Evolutionary conservation across 2,797 vertebrate species (phyloP), one percentile per base, ranked within the genome.

Genomic region (Sebastes itinus): DNA sequence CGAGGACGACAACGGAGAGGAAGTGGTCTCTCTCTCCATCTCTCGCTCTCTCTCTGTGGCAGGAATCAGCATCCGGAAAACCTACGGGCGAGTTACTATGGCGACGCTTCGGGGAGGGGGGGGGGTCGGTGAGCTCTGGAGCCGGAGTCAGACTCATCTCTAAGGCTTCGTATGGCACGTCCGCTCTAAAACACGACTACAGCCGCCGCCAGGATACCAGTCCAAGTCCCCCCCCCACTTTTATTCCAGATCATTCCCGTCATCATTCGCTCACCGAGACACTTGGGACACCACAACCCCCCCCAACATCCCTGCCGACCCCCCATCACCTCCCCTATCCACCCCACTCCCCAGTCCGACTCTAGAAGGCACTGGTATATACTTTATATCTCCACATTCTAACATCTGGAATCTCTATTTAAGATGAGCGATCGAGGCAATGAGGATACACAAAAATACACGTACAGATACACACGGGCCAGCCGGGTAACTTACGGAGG

Each of bases 341-440:
- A 18, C 4, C 54, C 76, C 77, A 83, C 66, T 81, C 71, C 84
- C 87, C 60, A 28, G 72, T 75, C 88, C 55, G 38, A 88, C 88
- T 92, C 78, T 89, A 92, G 85, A 96, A 96, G 95, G 95, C 95
- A 95, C 95, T 94, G 87, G 83, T 92, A 64, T 90, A 75, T 74
- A 87, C 61, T 72, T 72, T 78, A 75, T 83, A 76, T 91, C 84
- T 92, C 86, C 92, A 95, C 95, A 95, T 94, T 95, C 93, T 88
- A 88, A 83, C 77, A 84, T 93, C 92, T 91, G 87, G 85, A 82
- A 64, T 84, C 69, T 89, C 38, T 33, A 28, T 68, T 82, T 59
- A 71, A 81, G 54, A 88, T 80, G 74, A 89, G 79, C 62, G 7
- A 77, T 58, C 46, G 83, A 94, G 89, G 89, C 88, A 89, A 87